phyloP scores from a whole-genome alignment of 2,113 vertebrate genomes.

The Colaptes auratus region DNA sequence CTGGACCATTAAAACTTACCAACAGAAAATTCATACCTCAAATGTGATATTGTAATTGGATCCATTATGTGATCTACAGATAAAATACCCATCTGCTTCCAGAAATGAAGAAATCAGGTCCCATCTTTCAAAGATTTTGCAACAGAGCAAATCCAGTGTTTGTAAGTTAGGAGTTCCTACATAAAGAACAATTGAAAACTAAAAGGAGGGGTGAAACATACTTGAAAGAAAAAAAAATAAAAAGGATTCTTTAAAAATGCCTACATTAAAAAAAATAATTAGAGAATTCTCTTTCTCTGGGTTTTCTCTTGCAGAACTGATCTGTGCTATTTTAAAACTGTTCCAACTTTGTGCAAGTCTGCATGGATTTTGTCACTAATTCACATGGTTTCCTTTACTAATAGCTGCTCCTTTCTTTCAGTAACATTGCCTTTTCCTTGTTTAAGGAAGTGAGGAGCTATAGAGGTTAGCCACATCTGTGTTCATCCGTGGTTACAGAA shows the following conservation, averaged over 20 bases:
- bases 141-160: not conserved
- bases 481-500: not conserved
- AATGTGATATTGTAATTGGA: slow-evolving; percentile 12
- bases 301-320: not conserved
- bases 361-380: not conserved
- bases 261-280: not conserved
- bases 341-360: not conserved
- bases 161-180: not conserved
- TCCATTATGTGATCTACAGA: not conserved
- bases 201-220: not conserved
- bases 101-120: slow-evolving; percentile 6
- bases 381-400: not conserved
- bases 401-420: not conserved
- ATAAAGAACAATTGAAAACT: not conserved
- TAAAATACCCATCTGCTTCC: not conserved
- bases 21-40: not conserved
- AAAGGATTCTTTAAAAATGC: not conserved
- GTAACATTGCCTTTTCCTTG: not conserved
- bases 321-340: not conserved
- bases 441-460: not conserved
- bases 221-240: not conserved
- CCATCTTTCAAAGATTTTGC: not conserved
- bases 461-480: not conserved
- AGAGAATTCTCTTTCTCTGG: not conserved
- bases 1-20: not conserved